phyloP scores from a whole-genome alignment of 2,888 invertebrate species.

The Leucania comma region DNA sequence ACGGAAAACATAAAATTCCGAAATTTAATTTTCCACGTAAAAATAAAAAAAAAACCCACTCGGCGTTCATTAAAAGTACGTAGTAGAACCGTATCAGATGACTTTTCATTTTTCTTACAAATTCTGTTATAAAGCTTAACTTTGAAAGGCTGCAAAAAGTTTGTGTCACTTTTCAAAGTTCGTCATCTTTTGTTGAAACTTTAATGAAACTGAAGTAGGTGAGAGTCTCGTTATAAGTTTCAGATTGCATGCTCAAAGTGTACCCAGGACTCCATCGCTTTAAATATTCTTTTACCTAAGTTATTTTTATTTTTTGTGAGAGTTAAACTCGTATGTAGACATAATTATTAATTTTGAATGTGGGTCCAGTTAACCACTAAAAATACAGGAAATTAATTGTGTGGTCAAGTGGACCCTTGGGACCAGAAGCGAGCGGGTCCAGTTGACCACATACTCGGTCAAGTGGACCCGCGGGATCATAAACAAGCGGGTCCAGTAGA shows the following conservation, averaged over 20 bases:
- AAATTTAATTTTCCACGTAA: neutral
- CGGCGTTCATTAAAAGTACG: slow-evolving; percentile 18
- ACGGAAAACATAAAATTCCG: neutral
- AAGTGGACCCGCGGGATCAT: no score
- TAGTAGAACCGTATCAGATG: slow-evolving; percentile 11
- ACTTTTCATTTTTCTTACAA: slow-evolving; percentile 1
- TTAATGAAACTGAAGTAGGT: slow-evolving; percentile 49
- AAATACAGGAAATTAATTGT: no score
- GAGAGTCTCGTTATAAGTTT: slow-evolving; percentile 58
- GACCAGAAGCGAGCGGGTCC: no score
- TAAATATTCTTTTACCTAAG: neutral
- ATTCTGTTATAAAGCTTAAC: neutral
- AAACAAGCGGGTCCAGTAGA: no score
- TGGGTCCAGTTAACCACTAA: no score
- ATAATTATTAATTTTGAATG: no score
- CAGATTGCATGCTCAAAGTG: slow-evolving; percentile 44
- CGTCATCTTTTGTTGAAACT: slow-evolving; percentile 48
- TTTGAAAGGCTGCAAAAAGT: slow-evolving; percentile 15
- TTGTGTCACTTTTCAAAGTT: slow-evolving; percentile 37
- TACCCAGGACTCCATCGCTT: slow-evolving; percentile 13
- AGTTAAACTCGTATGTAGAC: no score
- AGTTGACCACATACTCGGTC: no score
- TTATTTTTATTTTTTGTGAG: neutral
- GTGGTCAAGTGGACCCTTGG: no score
- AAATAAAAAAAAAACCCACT: neutral